Conservation (phyloP, 2,113 vertebrate species). For the Istiophorus platypterus region DNA sequence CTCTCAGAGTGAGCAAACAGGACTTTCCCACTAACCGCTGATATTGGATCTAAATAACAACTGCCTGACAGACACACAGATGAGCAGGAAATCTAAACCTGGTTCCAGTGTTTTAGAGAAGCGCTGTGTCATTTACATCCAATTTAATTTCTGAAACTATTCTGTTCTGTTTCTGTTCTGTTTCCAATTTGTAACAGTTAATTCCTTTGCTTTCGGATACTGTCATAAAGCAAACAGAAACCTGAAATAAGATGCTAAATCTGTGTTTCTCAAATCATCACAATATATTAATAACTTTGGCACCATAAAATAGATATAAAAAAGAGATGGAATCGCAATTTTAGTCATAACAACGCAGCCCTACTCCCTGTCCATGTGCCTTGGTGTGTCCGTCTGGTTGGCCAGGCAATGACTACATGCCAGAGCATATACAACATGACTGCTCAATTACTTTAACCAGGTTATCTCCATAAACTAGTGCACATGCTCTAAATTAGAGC, state of each 20-base stretch:
- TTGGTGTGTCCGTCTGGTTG: conserved; percentile 1
- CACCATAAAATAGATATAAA: not conserved
- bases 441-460: conserved; percentile 67
- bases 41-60: conserved; percentile 1
- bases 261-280: not conserved
- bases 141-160: not conserved
- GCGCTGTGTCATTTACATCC: not conserved
- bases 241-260: not conserved
- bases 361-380: not conserved
- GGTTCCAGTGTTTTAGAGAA: not conserved
- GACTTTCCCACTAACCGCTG: conserved; percentile 41
- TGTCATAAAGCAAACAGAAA: not conserved
- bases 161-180: too few relatives aligned
- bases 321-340: not conserved
- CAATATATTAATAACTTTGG: not conserved
- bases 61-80: not conserved
- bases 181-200: not conserved
- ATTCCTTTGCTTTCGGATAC: not conserved
- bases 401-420: conserved; percentile 41
- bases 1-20: conserved; percentile 22
- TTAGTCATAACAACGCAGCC: not conserved
- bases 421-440: conserved; percentile 58
- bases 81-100: not conserved
- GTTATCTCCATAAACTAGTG: conserved; percentile 70
- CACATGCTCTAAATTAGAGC: conserved; percentile 68